These are phyloP conservation scores for Mamestra configurata DNA, from an alignment of 1,140 invertebrate genomes.

Conservation along the genomic window DNA sequence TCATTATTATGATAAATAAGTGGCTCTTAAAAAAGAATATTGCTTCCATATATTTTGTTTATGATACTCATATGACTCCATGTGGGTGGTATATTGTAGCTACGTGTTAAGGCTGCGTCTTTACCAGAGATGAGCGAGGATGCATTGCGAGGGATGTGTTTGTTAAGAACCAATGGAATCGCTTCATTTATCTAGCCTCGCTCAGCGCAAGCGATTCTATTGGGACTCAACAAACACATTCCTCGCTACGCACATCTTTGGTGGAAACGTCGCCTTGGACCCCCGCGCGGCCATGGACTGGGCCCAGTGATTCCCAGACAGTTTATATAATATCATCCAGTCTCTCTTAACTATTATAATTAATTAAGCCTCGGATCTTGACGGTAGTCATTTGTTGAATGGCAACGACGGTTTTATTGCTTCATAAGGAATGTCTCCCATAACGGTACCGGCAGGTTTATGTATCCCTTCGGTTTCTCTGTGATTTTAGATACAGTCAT, in stretches of 20 bases:
- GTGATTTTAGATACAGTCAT: constrained; percentile 6
- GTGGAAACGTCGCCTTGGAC: too few relatives aligned
- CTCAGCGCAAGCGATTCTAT: too few relatives aligned
- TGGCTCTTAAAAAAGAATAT: constrained; percentile 31
- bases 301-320: constrained; percentile 57
- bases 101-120: too few relatives aligned
- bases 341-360: constrained; percentile 75
- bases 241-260: too few relatives aligned
- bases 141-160: too few relatives aligned
- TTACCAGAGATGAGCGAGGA: too few relatives aligned
- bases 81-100: constrained; percentile 62
- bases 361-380: constrained; percentile 70
- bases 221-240: too few relatives aligned
- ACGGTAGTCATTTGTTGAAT: constrained; percentile 73
- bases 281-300: constrained; percentile 49
- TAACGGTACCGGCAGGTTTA: constrained; percentile 34
- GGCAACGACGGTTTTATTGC: constrained; percentile 49
- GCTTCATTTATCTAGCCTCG: too few relatives aligned
- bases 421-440: constrained; percentile 42
- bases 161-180: too few relatives aligned
- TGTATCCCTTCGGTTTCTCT: constrained; percentile 10
- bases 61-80: constrained; percentile 35
- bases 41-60: constrained; percentile 41
- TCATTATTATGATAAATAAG: constrained; percentile 36
- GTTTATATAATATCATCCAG: constrained; percentile 72